Evolutionary conservation across 2,888 invertebrate genomes (phyloP), one percentile per base, ranked within the genome.

Genomic region (Acrobasis suavella): DNA sequence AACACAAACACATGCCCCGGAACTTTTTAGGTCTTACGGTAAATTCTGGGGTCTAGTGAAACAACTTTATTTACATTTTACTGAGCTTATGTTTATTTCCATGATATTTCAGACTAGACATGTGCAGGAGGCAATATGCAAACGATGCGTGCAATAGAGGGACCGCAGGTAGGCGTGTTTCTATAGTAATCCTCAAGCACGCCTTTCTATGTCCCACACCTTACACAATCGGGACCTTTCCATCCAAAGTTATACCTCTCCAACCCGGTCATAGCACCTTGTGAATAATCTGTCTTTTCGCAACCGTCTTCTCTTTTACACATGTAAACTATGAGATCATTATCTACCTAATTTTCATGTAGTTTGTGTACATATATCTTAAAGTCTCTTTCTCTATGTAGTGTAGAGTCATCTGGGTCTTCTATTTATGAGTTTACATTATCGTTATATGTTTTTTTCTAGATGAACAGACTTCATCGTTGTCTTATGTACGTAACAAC

Each of bases 101-200:
- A 86, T 93, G 86, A 78, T 78, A 89, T 96, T 97, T 92, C 97
- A 98, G 98, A 97, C 97, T 98, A 95, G 98, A 98, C 96, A 98
- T 98, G 98, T 98, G 98, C 96, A 96, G 98, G 94, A 95, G 98
- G 94, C 96, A 97, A 94, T 96, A 96, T 94, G 96, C 96, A 91
- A 96, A 96, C 94, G 97, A 97, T 93, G 96, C 96, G 93, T 98
- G 98, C 96, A 98, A 98, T 96, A 96, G 98, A 94, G 98, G 98
- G 94, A 98, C 98, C 81, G 98, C 98, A 97, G 98, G 98, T 98
- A 97, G 95, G 91, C 89, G 91, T 91, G 91, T 89, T 82, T 82
- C 80, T 77, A 79, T 55, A 50, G 38, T 55, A 50, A 16, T 16
- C 37, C 49, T 16, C 84, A 84, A 88, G 91, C 91, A 91, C 91